These are phyloP conservation scores for Callimorpha dominula DNA, from an alignment of 2,888 invertebrate genomes.

Conservation along the genomic window DNA sequence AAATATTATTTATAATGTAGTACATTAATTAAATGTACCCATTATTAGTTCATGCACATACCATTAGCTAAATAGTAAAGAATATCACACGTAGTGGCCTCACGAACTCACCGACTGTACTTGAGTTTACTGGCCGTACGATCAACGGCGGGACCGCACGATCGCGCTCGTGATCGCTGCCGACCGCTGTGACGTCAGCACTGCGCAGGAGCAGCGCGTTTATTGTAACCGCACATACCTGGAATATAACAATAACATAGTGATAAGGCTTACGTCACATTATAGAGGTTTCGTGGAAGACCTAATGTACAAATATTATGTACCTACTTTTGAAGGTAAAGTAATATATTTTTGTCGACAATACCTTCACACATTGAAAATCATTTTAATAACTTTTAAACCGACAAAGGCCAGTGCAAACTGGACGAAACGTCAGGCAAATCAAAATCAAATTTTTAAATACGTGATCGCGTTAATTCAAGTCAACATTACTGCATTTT, in stretches of 20 bases:
- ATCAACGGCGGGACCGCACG: conserved; percentile 41
- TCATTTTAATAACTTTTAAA: no score
- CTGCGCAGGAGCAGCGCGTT: conserved; percentile 61
- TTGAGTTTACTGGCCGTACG: conserved; percentile 43
- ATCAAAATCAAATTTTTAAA: no score
- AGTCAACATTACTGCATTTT: no score
- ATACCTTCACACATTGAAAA: no score
- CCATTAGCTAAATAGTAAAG: conserved; percentile 23
- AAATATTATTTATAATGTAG: not conserved
- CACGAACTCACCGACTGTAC: conserved; percentile 58
- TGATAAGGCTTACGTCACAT: conserved; percentile 16
- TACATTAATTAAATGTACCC: not conserved
- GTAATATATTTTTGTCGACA: not conserved
- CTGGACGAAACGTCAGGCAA: no score
- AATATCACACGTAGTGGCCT: conserved; percentile 54
- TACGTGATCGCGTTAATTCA: no score
- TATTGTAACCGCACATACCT: conserved; percentile 82
- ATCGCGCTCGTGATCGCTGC: conserved; percentile 34
- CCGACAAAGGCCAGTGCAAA: no score
- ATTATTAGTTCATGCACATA: conserved; percentile 19
- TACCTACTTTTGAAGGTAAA: not conserved
- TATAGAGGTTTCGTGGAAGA: not conserved
- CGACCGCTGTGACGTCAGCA: conserved; percentile 58
- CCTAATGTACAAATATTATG: not conserved
- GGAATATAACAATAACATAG: conserved; percentile 41